Evolutionary conservation across 2,113 vertebrate genomes (phyloP), one percentile per base, ranked within the genome.

Genomic region (Hippocampus guttulatus): DNA sequence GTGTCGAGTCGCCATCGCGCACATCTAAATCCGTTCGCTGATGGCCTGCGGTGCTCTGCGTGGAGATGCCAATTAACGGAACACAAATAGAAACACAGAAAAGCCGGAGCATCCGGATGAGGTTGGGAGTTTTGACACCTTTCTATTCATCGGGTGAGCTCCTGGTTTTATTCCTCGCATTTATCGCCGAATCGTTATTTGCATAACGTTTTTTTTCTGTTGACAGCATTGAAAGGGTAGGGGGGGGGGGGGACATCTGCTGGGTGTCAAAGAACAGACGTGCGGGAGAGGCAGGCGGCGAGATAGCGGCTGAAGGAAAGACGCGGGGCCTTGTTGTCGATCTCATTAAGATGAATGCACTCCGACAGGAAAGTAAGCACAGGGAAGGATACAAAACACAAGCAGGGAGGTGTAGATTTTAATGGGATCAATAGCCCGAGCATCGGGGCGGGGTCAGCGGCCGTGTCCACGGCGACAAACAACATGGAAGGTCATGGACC

Each of bases 351-450:
- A 88, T 84, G 75, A 84, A 87, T 82, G 75, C 73, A 86, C 73
- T 74, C 71, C 33, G 74, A 85, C 71, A 72, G 83, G 78, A 78
- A 79, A 81, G 74, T 72, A 51, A 64, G 72, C 66, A 25, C 60
- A 70, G 25, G 76, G 69, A 69, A 65, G 49, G 58, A 71, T 60
- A 73, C 67, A 71, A 61, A 64, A 69, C 61, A 79, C 55, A 52
- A 84, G 81, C 69, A 76, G 64, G 33, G 79, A 81, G 79, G 82
- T 86, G 83, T 74, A 58, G 84, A 5, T 73, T 81, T 80, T 86
- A 91, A 88, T 84, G 75, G 83, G 90, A 90, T 90, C 88, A 85
- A 90, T 90, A 84, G 80, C 74, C 79, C 15, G 82, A 78, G 82
- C 86, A 86, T 90, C 88, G 88, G 74, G 75, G 15, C 80, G 78